Base-by-base conservation (phyloP, 2,888 invertebrate species). In the Chaetoderma sp. region DNA sequence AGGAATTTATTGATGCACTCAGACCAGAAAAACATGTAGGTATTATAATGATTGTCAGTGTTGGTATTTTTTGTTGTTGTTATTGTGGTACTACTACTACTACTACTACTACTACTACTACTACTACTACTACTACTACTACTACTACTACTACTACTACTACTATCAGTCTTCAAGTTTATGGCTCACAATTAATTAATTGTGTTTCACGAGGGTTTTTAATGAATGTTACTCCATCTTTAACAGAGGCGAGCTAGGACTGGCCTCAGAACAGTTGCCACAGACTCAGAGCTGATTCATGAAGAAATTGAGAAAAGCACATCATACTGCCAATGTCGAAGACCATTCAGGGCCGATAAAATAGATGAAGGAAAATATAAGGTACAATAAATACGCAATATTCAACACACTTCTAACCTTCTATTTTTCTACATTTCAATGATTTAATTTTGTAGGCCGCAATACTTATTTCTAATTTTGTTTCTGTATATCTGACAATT, bases 291-390 rank as follows among this genome's bases (percentile, higher is more conserved):
- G 58, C 64, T 85, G 54, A 85, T 86, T 21, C 82, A 84, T 54
- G 86, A 86, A 71, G 83, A 83, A 65, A 84, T 86, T 6, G 85
- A 86, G 63, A 76, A 80, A 44, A 83, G 86, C 63, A 76, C 84
- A 3, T 81, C 85, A 3, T 66, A 75, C n/a, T 86, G 86, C 71
- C 77, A 82, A 50, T 86, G 86, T 74, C 68, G 85, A 42, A 73
- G 78, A 57, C 82, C 81, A 44, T 84, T 85, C 68, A 74, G 73
- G 28, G 81, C 79, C 0, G 78, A 82, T 61, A 79, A 79, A 71
- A 71, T 86, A 10, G 81, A 78, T 1, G 83, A 85, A 49, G 83
- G 84, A 27, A 86, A 86, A 79, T 86, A 86, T 66, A 81, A 78
- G 79, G 85, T 85, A 70, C 59, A 75, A 63, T 52, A 10, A 52